Evolutionary conservation across 2,113 vertebrate genomes (phyloP).

Genomic region (Gnathonemus longibarbis): DNA sequence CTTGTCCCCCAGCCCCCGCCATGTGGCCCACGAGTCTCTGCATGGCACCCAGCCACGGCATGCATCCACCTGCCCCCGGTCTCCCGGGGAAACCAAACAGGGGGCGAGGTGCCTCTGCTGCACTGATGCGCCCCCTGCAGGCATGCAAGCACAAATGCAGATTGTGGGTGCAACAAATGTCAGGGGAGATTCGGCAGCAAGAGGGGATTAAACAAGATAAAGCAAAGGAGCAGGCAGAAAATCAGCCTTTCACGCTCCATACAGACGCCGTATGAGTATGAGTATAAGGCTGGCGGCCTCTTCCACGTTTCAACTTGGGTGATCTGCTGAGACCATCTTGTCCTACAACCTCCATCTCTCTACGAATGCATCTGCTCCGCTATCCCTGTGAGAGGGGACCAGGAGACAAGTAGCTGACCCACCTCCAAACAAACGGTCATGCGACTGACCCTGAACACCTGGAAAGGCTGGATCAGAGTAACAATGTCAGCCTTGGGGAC

Average conservation of each 20-base stretch:
- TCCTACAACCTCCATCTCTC: slow-evolving; percentile 5
- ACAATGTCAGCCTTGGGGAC: neutral
- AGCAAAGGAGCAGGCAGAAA: slow-evolving; percentile 39
- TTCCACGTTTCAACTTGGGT: slow-evolving; percentile 18
- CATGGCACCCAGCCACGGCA: slow-evolving; percentile 8
- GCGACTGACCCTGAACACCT: neutral
- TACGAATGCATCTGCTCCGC: neutral
- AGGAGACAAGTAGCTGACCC: neutral
- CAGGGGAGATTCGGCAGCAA: slow-evolving; percentile 40
- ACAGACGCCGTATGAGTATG: slow-evolving; percentile 27
- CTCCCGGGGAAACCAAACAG: slow-evolving; percentile 18
- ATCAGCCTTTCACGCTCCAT: slow-evolving; percentile 33
- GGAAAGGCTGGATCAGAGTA: neutral
- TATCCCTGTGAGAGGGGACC: neutral
- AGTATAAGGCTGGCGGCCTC: slow-evolving; percentile 30
- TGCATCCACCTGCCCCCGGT: slow-evolving; percentile 5
- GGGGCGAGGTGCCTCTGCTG: neutral
- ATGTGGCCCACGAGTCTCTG: slow-evolving; percentile 2
- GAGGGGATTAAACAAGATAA: slow-evolving; percentile 44
- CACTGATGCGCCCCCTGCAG: slow-evolving; percentile 35
- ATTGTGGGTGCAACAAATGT: slow-evolving; percentile 44
- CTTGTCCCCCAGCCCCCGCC: slow-evolving; percentile 6
- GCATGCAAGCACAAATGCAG: slow-evolving; percentile 29
- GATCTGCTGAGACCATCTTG: slow-evolving; percentile 22
- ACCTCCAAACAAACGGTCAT: neutral